A percentile compares a stretch with the other conserved stretches of the same genome.
Evolutionary conservation across 2,797 vertebrate genomes (phyloP).

Genomic region (Aphelocoma californica): DNA sequence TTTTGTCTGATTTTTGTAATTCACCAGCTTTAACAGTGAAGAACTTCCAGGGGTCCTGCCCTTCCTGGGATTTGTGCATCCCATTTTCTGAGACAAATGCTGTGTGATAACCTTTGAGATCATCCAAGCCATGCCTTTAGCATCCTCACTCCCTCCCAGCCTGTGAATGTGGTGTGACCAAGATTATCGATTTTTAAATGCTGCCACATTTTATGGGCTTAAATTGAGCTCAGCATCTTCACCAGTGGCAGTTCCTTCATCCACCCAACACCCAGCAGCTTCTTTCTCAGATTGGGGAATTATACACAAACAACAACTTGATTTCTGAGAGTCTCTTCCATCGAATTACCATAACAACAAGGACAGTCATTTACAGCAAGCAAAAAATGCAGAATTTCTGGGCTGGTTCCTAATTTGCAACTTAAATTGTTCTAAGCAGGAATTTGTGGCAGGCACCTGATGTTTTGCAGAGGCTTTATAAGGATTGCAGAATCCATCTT

Average conservation of each 20-base stretch:
- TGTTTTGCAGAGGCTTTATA: neutral
- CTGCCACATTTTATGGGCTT: neutral
- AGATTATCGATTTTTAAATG: neutral
- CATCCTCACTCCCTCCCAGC: neutral
- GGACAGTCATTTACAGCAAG: neutral
- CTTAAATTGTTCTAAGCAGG: conserved; percentile 11
- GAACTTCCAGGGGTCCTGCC: neutral
- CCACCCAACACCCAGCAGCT: neutral
- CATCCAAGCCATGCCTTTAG: neutral
- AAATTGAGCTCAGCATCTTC: neutral
- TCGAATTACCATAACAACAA: conserved; percentile 39
- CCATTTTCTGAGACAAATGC: neutral
- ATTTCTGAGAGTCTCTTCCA: neutral
- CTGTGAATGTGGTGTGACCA: neutral
- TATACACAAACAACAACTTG: neutral
- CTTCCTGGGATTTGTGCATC: neutral
- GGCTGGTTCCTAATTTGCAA: neutral
- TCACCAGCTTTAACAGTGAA: neutral
- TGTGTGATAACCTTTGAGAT: neutral
- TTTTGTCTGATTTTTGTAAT: neutral
- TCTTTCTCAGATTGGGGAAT: neutral
- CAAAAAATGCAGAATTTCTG: conserved; percentile 20
- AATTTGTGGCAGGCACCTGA: neutral
- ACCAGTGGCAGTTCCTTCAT: neutral
- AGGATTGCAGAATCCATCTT: neutral